These are phyloP conservation scores for Prinia subflava DNA, from an alignment of 2,113 vertebrate genomes.

Conservation along the genomic window DNA sequence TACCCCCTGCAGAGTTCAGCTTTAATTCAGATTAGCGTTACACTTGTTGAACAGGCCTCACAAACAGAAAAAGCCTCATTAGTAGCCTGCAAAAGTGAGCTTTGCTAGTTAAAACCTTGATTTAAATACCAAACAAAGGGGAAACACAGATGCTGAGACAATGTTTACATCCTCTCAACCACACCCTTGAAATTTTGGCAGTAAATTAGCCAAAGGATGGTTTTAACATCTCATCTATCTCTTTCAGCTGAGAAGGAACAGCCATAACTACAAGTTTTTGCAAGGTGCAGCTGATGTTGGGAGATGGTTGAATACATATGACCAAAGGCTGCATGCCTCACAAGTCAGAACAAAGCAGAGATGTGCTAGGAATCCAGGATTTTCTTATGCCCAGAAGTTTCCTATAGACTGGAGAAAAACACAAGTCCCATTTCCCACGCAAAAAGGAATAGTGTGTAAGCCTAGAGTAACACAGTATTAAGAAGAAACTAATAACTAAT, in stretches of 20 bases:
- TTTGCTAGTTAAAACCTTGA: neutral
- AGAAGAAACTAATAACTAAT: neutral
- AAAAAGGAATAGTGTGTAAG: neutral
- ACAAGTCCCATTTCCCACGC: neutral
- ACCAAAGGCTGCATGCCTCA: slow-evolving; percentile 24
- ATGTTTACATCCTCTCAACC: neutral
- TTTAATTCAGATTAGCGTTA: neutral
- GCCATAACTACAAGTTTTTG: slow-evolving; percentile 24
- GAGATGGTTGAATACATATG: neutral
- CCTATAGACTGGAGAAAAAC: neutral
- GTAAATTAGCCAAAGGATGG: slow-evolving; percentile 26
- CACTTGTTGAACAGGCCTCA: neutral
- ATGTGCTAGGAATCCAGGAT: slow-evolving; percentile 8
- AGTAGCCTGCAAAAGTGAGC: neutral
- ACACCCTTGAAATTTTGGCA: neutral
- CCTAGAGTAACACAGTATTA: neutral
- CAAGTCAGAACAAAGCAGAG: slow-evolving; percentile 51
- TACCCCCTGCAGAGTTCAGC: slow-evolving; percentile 19
- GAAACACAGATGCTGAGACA: slow-evolving; percentile 29
- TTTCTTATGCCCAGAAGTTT: slow-evolving; percentile 28
- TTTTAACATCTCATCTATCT: slow-evolving; percentile 12
- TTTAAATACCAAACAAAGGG: slow-evolving; percentile 15
- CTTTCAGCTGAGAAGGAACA: neutral
- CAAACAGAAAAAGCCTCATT: neutral
- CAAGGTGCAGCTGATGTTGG: slow-evolving; percentile 2